These are phyloP conservation scores for Micrasema minimum DNA, from an alignment of 1,140 invertebrate species.

Conservation along the genomic window DNA sequence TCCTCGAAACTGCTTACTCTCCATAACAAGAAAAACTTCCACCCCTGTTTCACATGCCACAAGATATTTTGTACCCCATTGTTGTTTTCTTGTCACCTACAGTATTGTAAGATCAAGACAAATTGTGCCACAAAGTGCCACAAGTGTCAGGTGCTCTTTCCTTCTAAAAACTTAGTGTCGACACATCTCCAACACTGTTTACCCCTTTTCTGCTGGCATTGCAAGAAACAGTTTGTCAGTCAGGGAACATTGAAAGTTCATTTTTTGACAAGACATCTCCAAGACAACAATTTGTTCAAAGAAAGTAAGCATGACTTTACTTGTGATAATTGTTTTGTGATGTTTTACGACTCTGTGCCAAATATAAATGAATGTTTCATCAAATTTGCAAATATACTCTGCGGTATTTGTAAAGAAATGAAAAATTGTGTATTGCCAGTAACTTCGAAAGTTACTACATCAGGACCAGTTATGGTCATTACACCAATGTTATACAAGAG, in stretches of 20 bases:
- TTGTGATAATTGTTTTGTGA: constrained; percentile 1
- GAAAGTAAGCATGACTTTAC: constrained; percentile 6
- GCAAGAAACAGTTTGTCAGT: constrained; percentile 19
- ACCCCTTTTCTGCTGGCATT: background rate
- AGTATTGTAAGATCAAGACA: background rate
- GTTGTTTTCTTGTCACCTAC: background rate
- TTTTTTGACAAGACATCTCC: constrained; percentile 2
- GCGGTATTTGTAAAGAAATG: background rate
- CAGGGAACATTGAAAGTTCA: constrained; percentile 18
- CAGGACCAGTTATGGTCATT: background rate
- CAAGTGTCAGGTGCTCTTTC: background rate
- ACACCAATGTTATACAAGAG: background rate
- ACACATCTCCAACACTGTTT: background rate
- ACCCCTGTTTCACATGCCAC: background rate
- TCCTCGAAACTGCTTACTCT: background rate
- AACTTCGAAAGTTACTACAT: background rate
- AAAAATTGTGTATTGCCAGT: background rate
- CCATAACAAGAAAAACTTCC: background rate
- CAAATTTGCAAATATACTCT: constrained; percentile 8
- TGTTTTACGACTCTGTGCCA: background rate
- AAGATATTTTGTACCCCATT: background rate
- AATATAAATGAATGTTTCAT: background rate
- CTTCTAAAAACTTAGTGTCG: background rate
- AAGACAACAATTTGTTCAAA: background rate
- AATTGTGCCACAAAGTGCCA: background rate